Conservation (phyloP, 1,140 invertebrate species). For the Drosophila busckii region DNA sequence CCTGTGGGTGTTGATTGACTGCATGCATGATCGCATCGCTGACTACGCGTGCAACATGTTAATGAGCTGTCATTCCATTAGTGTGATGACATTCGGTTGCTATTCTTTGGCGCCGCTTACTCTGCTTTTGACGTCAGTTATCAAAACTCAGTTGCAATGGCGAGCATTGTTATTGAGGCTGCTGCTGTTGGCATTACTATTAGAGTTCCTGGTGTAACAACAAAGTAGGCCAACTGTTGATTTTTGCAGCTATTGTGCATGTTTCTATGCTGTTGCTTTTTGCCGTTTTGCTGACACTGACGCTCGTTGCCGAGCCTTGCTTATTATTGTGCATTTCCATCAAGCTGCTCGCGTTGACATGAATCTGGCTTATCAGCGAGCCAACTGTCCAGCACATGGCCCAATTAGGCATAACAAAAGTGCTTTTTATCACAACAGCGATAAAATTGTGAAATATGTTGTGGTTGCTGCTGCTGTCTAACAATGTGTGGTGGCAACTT, state of each 20-base stretch:
- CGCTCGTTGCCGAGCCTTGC: no score
- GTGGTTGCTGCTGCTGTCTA: slow-evolving; percentile 22
- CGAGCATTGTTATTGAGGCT: slow-evolving; percentile 2
- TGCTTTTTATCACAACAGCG: slow-evolving; percentile 36
- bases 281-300: no score
- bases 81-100: background rate
- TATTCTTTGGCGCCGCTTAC: slow-evolving; percentile 3
- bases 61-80: slow-evolving; percentile 32
- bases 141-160: slow-evolving; percentile 14
- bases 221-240: slow-evolving; percentile 4
- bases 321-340: slow-evolving; percentile 6
- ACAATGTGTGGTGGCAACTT: slow-evolving; percentile 1
- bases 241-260: slow-evolving; percentile 24
- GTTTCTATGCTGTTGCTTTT: no score
- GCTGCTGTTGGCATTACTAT: slow-evolving; percentile 3
- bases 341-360: slow-evolving; percentile 40
- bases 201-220: slow-evolving; percentile 1
- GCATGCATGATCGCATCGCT: slow-evolving; percentile 4
- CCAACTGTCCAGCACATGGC: slow-evolving; percentile 20
- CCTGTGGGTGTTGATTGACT: slow-evolving; percentile 1
- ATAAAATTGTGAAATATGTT: slow-evolving; percentile 49
- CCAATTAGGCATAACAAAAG: slow-evolving; percentile 56
- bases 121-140: slow-evolving; percentile 21
- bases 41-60: slow-evolving; percentile 16
- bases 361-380: slow-evolving; percentile 31